These are phyloP conservation scores for Tetranychus piercei DNA, from an alignment of 2,888 invertebrate species.

Conservation along the genomic window DNA sequence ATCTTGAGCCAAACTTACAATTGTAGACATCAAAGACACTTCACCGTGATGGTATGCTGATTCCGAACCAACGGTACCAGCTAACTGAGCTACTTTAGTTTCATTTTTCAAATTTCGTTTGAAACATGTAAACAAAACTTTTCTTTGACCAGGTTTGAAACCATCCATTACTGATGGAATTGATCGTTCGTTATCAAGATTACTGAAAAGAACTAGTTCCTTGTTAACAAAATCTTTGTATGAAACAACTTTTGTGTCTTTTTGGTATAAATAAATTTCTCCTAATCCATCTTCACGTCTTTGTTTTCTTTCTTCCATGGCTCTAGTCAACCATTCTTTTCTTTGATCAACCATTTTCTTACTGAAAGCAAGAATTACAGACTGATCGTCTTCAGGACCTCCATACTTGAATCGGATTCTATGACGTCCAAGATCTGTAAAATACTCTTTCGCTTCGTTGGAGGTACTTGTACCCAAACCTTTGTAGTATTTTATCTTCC, in stretches of 20 bases:
- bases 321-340: conserved; percentile 87
- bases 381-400: conserved; percentile 72
- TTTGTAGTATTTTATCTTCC: conserved; percentile 98
- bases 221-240: conserved; percentile 86
- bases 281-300: conserved; percentile 64
- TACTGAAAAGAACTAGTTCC: conserved; percentile 83
- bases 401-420: conserved; percentile 70
- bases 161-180: conserved; percentile 62
- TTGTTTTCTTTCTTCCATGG: conserved; percentile 77
- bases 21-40: conserved; percentile 74
- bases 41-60: conserved; percentile 99
- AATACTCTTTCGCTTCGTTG: conserved; percentile 96
- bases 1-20: conserved; percentile 90
- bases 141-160: conserved; percentile 88
- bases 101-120: conserved; percentile 88
- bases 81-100: conserved; percentile 89
- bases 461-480: conserved; percentile 98
- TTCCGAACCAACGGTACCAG: conserved; percentile 88
- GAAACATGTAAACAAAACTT: conserved; percentile 82
- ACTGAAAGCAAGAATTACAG: conserved; percentile 66
- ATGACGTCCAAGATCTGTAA: conserved; percentile 82
- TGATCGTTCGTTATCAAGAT: conserved; percentile 78
- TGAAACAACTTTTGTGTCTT: conserved; percentile 59
- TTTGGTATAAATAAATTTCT: conserved; percentile 74
- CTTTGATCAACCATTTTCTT: conserved; percentile 85